These are phyloP conservation scores for Ophion ventricosus DNA, from an alignment of 2,888 invertebrate genomes.

Conservation along the genomic window DNA sequence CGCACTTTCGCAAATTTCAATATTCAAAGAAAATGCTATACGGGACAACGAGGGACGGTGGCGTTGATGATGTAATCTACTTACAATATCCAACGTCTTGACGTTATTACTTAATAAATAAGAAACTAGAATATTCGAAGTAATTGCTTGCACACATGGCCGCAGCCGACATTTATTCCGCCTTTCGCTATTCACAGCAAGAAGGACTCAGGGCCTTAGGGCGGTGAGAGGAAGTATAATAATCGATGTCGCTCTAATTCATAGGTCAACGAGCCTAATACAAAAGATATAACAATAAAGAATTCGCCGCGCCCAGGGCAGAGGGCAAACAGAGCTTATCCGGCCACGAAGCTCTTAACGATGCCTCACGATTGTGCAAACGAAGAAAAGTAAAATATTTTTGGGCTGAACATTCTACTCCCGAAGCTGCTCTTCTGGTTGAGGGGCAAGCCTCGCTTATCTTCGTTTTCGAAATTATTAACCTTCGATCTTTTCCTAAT, in stretches of 20 bases:
- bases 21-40: neutral
- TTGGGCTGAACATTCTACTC: neutral
- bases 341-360: constrained; percentile 3
- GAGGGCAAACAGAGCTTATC: constrained; percentile 51
- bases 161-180: neutral
- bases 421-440: neutral
- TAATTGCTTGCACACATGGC: neutral
- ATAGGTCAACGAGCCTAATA: constrained; percentile 73
- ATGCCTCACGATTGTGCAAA: constrained; percentile 8
- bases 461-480: neutral
- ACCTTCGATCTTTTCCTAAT: neutral
- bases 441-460: too few relatives aligned
- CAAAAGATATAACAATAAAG: constrained; percentile 19
- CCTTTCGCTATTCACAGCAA: neutral
- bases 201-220: neutral
- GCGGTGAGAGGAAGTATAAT: constrained; percentile 13
- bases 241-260: constrained; percentile 67
- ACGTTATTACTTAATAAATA: neutral
- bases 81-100: neutral
- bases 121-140: constrained; percentile 11
- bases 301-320: constrained; percentile 70
- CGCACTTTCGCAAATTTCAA: neutral
- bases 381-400: neutral
- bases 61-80: neutral
- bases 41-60: neutral